Conservation (phyloP, 2,888 invertebrate species). For the Euphydryas editha region DNA sequence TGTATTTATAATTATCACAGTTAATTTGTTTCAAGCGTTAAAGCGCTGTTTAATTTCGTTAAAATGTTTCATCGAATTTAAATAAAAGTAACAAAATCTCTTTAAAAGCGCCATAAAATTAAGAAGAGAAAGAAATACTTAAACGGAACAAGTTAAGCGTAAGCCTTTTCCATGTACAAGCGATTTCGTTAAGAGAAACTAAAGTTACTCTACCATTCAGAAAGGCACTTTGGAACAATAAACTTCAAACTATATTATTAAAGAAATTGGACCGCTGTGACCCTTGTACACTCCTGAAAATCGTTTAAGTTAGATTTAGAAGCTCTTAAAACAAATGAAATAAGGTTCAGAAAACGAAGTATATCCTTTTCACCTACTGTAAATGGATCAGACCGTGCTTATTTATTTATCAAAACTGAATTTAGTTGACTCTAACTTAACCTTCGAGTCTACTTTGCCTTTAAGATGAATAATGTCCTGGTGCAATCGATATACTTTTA, state of each 20-base stretch:
- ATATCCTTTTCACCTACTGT: constrained; percentile 11
- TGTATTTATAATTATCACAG: neutral
- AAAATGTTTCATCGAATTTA: constrained; percentile 1
- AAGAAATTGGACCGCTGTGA: constrained; percentile 33
- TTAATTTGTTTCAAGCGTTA: neutral
- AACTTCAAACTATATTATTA: constrained; percentile 35
- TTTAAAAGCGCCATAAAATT: constrained; percentile 8
- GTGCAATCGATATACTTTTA: neutral
- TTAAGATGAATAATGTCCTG: constrained; percentile 5
- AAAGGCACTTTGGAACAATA: constrained; percentile 35
- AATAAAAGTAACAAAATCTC: neutral
- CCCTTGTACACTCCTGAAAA: constrained; percentile 17
- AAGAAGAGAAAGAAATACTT: constrained; percentile 5
- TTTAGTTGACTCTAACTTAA: constrained; percentile 23
- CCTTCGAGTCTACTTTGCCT: constrained; percentile 19
- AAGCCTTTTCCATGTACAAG: constrained; percentile 32
- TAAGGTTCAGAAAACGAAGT: constrained; percentile 13
- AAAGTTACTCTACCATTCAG: constrained; percentile 28
- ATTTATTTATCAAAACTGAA: constrained; percentile 30
- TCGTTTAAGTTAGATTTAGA: neutral
- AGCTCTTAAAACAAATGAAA: constrained; percentile 6
- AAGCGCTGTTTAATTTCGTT: neutral
- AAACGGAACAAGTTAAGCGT: constrained; percentile 26
- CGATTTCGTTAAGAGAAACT: constrained; percentile 39
- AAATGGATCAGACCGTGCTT: constrained; percentile 11